phyloP scores from a whole-genome alignment of 2,888 invertebrate genomes.

The Mamestra brassicae region DNA sequence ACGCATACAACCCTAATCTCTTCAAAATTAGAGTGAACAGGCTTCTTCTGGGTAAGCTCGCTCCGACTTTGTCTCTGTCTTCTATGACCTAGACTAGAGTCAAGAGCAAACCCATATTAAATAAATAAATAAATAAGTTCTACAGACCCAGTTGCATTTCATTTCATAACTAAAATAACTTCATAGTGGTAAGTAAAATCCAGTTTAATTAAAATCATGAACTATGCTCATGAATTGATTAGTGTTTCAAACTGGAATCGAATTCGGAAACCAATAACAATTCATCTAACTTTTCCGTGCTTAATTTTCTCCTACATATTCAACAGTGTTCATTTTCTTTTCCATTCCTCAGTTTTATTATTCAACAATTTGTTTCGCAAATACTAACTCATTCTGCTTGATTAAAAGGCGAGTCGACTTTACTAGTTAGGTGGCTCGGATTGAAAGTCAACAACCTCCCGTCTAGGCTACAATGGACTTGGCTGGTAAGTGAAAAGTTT shows the following conservation, averaged over 20 bases:
- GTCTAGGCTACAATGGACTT: slow-evolving; percentile 38
- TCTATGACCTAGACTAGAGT: no score
- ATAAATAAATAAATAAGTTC: no score
- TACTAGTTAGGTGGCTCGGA: slow-evolving; percentile 65
- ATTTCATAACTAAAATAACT: not conserved
- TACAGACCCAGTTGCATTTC: not conserved
- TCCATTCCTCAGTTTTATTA: slow-evolving; percentile 38
- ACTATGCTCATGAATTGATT: not conserved
- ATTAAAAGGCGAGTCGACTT: slow-evolving; percentile 54
- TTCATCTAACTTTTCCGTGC: slow-evolving; percentile 9
- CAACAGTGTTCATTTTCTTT: slow-evolving; percentile 25
- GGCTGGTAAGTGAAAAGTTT: slow-evolving; percentile 52
- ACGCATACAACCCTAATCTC: no score
- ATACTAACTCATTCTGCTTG: slow-evolving; percentile 56
- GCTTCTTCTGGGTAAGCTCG: no score
- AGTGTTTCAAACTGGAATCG: slow-evolving; percentile 14
- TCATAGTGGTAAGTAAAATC: not conserved
- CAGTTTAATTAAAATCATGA: not conserved
- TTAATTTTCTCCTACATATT: slow-evolving; percentile 7
- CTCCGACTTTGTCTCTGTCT: no score
- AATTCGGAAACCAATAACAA: slow-evolving; percentile 29
- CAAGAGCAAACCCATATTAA: no score
- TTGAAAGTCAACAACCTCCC: slow-evolving; percentile 76
- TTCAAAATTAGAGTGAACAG: no score
- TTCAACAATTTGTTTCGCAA: slow-evolving; percentile 46